Percentiles rank a stretch among this genome's conserved stretches.
Conservation (phyloP, 92 coral and sea anemone genomes). For the Metridium senile region DNA sequence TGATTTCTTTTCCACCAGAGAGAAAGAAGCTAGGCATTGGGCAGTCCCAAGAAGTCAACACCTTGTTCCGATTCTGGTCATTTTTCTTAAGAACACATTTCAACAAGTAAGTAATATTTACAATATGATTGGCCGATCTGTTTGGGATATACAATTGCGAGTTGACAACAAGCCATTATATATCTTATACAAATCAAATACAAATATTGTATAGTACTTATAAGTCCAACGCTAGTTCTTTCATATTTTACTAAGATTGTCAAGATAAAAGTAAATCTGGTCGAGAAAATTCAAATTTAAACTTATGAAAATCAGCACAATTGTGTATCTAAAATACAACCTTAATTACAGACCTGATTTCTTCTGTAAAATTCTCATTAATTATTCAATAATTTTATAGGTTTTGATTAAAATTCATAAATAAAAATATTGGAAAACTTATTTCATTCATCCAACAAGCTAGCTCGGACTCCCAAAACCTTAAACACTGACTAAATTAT, state of each 20-base stretch:
- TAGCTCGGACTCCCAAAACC: no score
- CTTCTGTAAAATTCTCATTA: no score
- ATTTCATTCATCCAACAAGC: no score
- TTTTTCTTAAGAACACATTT: slow-evolving; percentile 92
- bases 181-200: background rate
- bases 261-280: background rate
- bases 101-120: slow-evolving; percentile 69
- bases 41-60: slow-evolving; percentile 97
- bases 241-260: background rate
- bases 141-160: background rate
- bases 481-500: no score
- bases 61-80: slow-evolving; percentile 98
- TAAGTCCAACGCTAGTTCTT: background rate
- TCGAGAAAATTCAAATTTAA: background rate
- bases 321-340: no score
- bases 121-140: background rate
- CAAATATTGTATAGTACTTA: background rate
- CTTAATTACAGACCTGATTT: no score
- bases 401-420: no score
- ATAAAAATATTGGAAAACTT: no score
- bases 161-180: background rate
- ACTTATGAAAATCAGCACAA: no score
- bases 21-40: slow-evolving; percentile 94
- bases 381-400: no score
- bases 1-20: slow-evolving; percentile 41